Evolutionary conservation across 1,140 invertebrate genomes (phyloP), one percentile per base, ranked within the genome.

Genomic region (Tribolium castaneum): DNA sequence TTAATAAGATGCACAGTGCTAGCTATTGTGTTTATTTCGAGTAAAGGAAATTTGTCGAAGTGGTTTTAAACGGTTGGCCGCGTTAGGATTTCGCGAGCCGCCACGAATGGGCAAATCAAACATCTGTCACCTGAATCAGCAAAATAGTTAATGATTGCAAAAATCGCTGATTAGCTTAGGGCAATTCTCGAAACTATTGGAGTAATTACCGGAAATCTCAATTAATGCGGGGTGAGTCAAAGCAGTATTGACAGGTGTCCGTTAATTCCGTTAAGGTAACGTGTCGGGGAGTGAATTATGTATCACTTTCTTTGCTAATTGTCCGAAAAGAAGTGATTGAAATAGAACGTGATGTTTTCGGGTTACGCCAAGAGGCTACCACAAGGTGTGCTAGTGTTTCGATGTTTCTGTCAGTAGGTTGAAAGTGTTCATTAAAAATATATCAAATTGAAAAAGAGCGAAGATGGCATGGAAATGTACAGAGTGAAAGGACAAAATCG

Each of bases 361-460:
- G 54, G 54, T 56, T 56, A 56, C 16, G 54, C 54, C 54, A 59
- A 59, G 16, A 25, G 54, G 54, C 54, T 19, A 59, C 19, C 19
- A 22, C 16, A 59, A 59, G 54, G 54, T 59, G 54, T 59, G 54
- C 30, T 59, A 19, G 13, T 10, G 9, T 59, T 59, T 59, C 14
- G 54, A 59, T 59, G 54, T 59, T 59, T 59, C 54, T 59, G 54
- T 59, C 54, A 35, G 25, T 35, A 66, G n/a, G 25, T 35, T 35
- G 59, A 66, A 66, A 66, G 59, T 35, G 59, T 66, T 66, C 59
- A 66, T 66, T 66, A 66, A 66, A 66, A 66, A 66, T 66, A 35
- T 66, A 66, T 66, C 59, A 66, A 66, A 66, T 30, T n/a, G 9
- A 35, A 62, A 56, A 62, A 62, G 12, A n/a, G 3, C 3, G 56